Evolutionary conservation across 2,797 vertebrate genomes (phyloP).

Genomic region (Podarcis siculus): DNA sequence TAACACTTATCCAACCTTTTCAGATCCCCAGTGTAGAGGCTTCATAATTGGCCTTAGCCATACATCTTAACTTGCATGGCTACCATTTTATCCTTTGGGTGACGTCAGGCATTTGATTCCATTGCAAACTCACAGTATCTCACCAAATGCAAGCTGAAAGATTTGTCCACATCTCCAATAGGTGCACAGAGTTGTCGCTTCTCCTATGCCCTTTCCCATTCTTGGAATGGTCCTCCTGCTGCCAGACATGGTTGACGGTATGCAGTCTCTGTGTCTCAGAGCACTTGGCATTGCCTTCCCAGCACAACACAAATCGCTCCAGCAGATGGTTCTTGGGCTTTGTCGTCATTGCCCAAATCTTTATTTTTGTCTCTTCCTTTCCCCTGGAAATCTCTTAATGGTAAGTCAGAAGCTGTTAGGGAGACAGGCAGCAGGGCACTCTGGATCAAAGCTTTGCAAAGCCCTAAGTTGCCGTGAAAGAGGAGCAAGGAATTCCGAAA

Average conservation of each 20-base stretch:
- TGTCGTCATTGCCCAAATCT: not conserved
- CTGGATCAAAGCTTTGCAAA: not conserved
- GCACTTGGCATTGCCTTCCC: not conserved
- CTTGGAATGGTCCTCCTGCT: not conserved
- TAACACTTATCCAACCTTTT: not conserved
- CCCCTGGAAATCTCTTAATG: constrained; percentile 23
- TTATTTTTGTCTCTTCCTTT: constrained; percentile 53
- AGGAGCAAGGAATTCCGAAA: not conserved
- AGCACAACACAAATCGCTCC: constrained; percentile 35
- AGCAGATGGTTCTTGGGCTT: constrained; percentile 63
- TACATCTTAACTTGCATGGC: not conserved
- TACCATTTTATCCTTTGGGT: not conserved
- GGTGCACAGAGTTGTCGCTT: not conserved
- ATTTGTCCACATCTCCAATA: not conserved
- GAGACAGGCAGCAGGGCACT: not conserved
- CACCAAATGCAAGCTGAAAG: not conserved
- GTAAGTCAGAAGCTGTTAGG: not conserved
- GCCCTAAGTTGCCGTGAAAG: not conserved
- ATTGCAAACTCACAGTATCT: not conserved
- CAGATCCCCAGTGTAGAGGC: not conserved
- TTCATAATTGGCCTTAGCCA: not conserved
- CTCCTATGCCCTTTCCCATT: not conserved
- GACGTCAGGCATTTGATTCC: not conserved
- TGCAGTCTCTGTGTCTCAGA: not conserved
- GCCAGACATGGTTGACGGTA: not conserved